These are phyloP conservation scores for Melinaea marsaeus DNA, from an alignment of 2,888 invertebrate genomes.

Conservation along the genomic window DNA sequence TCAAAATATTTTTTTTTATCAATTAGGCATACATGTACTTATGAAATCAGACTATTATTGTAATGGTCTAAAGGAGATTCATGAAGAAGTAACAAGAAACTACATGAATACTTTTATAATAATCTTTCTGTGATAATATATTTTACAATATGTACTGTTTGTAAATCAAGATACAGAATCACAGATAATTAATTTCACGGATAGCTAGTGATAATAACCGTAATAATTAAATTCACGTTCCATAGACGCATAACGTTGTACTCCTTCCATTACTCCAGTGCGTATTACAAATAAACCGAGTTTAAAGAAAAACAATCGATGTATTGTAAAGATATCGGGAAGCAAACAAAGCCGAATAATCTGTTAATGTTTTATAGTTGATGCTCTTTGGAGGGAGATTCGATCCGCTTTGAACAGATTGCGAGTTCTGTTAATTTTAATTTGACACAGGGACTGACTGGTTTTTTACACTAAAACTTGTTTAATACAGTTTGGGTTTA, in stretches of 20 bases:
- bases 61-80: too few species aligned
- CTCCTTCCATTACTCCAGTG: constrained; percentile 38
- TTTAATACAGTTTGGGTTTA: too few species aligned
- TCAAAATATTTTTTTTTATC: too few species aligned
- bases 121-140: too few species aligned
- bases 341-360: constrained; percentile 48
- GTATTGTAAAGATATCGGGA: constrained; percentile 37
- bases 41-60: too few species aligned
- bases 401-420: constrained; percentile 53
- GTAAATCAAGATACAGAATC: not conserved
- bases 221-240: not conserved
- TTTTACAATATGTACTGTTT: not conserved
- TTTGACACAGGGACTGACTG: constrained; percentile 39
- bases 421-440: constrained; percentile 47
- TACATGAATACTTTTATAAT: too few species aligned
- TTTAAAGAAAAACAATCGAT: constrained; percentile 34
- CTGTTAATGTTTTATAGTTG: constrained; percentile 52
- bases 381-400: constrained; percentile 54
- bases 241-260: not conserved
- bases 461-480: too few species aligned
- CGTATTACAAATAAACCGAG: constrained; percentile 29
- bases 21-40: too few species aligned
- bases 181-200: constrained; percentile 5
- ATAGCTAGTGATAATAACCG: not conserved
- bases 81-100: too few species aligned